Evolutionary conservation across 2,888 invertebrate genomes (phyloP), one percentile per base, ranked within the genome.

Genomic region (Orthosia gracilis): DNA sequence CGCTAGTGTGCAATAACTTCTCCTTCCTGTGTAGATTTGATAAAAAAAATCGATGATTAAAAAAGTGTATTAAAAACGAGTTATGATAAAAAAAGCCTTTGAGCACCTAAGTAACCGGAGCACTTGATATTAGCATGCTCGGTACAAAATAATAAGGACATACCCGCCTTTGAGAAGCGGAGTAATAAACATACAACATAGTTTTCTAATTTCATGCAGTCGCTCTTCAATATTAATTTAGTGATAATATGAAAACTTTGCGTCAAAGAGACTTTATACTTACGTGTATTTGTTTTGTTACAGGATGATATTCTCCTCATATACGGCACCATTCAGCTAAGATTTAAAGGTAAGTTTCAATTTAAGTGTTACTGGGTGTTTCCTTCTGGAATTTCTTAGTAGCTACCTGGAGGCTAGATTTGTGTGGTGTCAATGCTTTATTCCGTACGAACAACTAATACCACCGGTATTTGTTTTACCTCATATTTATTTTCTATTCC

Each of bases 291-390:
- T 89, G 67, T 83, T 89, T 95, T 95, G 94, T 96, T 95, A 54
- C 95, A 96, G 96, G 94, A 96, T 96, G 96, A 91, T 95, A 94
- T 91, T 93, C 93, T 94, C 94, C 93, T 95, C 96, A 94, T 94
- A 93, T 89, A 91, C 92, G 91, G 92, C 96, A 92, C 95, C 96
- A 89, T 95, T 95, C 91, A 96, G 95, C 94, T 96, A 91, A 95
- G 89, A 90, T 92, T 92, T 88, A 85, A 91, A 93, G 94, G 96
- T 96, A 91, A 92, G 92, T 76, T 61, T 68, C 4, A 40, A 76
- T 70, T 68, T 40, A 55, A 55, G 9, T 40, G 40, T 40, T 40
- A 40, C 9, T 31, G 31, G 31, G 31, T 31, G 1, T 26, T 31
- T 31, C 31, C 31, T 9, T 40, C 40, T 40, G 40, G 0, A 40